A percentile compares a stretch with the other conserved stretches of the same genome.
Evolutionary conservation across 1,140 invertebrate species (phyloP).

Genomic region (Zaprionus davidi): DNA sequence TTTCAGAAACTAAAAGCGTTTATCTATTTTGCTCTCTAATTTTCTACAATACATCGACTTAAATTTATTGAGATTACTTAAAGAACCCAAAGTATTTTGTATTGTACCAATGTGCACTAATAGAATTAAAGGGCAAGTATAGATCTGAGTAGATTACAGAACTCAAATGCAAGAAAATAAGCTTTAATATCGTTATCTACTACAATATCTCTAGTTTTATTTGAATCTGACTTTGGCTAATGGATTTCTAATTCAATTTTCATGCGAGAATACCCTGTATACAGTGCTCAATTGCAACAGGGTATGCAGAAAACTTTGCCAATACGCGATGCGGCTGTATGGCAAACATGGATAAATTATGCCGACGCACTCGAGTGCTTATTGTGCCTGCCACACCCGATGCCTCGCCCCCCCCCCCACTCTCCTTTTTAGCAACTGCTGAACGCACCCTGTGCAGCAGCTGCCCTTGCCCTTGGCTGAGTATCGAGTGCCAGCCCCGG

Average conservation of each 20-base stretch:
- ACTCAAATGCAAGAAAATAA: no score
- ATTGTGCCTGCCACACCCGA: conserved; percentile 53
- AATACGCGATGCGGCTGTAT: conserved; percentile 52
- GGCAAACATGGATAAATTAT: conserved; percentile 79
- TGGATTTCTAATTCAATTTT: neutral
- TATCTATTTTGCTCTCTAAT: no score
- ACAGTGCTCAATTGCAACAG: neutral
- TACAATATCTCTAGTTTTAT: no score
- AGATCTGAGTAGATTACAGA: no score
- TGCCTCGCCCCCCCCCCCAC: neutral
- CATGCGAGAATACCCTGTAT: neutral
- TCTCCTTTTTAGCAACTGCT: neutral
- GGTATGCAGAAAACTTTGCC: conserved; percentile 42
- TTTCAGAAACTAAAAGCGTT: no score
- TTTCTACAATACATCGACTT: no score
- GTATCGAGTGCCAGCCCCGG: neutral
- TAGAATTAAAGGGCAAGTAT: no score
- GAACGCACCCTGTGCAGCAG: neutral
- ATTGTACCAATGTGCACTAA: no score
- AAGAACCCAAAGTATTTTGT: no score
- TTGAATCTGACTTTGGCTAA: no score
- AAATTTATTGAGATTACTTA: no score
- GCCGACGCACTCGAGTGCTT: conserved; percentile 81
- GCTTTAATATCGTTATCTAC: no score
- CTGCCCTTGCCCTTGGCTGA: conserved; percentile 20